Percentiles rank a stretch among this genome's conserved stretches.
These are phyloP conservation scores for Mus minutoides DNA, from an alignment of 2,797 vertebrate genomes.

Conservation along the genomic window DNA sequence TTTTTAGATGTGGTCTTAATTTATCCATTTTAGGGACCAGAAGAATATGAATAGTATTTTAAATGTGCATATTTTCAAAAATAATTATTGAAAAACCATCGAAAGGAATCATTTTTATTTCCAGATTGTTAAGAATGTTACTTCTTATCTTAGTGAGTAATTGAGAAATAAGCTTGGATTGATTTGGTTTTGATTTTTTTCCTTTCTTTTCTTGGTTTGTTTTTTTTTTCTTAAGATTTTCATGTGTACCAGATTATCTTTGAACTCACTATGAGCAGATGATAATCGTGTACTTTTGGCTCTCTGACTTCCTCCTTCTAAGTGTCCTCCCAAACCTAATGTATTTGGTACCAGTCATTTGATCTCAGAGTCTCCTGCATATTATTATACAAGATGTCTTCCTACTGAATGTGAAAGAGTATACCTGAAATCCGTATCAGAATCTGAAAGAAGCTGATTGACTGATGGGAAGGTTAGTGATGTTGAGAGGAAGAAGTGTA, in stretches of 20 bases:
- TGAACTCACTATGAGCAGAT: not conserved
- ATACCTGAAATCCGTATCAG: not conserved
- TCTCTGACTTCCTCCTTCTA: no score
- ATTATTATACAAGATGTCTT: not conserved
- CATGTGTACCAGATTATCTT: not conserved
- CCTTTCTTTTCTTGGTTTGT: not conserved
- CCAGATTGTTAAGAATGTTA: constrained; percentile 5
- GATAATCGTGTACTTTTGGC: not conserved
- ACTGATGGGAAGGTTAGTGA: not conserved
- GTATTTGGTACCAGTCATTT: not conserved
- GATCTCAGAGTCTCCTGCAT: not conserved
- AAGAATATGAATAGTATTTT: not conserved
- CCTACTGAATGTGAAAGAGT: not conserved
- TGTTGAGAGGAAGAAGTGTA: not conserved
- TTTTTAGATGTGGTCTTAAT: not conserved
- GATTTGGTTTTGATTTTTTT: not conserved
- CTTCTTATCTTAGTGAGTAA: not conserved
- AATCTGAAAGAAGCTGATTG: not conserved
- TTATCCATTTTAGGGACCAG: not conserved
- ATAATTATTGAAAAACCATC: not conserved
- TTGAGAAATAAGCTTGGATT: not conserved
- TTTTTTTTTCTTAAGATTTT: not conserved
- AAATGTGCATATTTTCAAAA: not conserved
- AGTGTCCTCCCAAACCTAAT: not conserved
- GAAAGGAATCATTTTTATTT: not conserved